phyloP scores from a whole-genome alignment of 2,797 vertebrate species.

The Neostethus bicornis region DNA sequence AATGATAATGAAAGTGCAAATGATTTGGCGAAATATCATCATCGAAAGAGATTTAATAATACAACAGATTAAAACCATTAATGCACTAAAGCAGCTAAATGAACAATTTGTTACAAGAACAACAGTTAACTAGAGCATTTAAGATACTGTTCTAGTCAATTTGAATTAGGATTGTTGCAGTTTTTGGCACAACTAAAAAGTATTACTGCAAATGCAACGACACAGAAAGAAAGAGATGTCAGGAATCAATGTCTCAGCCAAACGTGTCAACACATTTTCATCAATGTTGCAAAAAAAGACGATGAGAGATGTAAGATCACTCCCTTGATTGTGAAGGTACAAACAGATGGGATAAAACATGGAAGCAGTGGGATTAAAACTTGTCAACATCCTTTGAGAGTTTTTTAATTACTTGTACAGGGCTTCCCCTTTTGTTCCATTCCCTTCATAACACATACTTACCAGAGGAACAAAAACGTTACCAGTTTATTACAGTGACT shows the following conservation, averaged over 20 bases:
- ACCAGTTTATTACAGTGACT: no score
- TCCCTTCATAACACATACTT: not conserved
- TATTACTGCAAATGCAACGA: slow-evolving; percentile 15
- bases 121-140: no score
- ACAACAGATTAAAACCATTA: no score
- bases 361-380: not conserved
- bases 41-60: no score
- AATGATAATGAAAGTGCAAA: no score
- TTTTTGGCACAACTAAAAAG: slow-evolving; percentile 4
- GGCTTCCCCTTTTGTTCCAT: not conserved
- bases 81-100: no score
- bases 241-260: slow-evolving; percentile 43
- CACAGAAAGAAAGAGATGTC: slow-evolving; percentile 6
- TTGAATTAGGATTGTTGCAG: slow-evolving; percentile 11
- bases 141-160: no score
- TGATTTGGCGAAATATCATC: no score
- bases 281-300: slow-evolving; percentile 44
- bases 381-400: not conserved
- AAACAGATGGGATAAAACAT: slow-evolving; percentile 18
- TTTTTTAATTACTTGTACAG: not conserved
- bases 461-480: no score
- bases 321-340: slow-evolving; percentile 35
- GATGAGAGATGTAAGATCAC: slow-evolving; percentile 47
- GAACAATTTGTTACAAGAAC: no score
- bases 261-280: slow-evolving; percentile 75